Evolutionary conservation across 2,113 vertebrate genomes (phyloP), one percentile per base, ranked within the genome.

Genomic region (Excalfactoria chinensis): DNA sequence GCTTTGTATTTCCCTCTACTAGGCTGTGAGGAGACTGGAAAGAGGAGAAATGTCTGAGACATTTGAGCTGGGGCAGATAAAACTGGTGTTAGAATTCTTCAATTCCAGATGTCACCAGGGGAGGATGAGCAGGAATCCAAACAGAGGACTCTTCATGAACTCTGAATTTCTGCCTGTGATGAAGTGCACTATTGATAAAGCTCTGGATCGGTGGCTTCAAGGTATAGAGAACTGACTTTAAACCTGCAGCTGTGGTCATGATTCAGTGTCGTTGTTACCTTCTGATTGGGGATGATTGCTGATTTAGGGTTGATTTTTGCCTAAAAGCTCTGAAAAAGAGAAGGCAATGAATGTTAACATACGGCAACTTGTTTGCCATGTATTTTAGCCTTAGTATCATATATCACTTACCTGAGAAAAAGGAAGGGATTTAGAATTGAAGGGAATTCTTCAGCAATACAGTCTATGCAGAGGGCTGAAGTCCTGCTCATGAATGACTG

Each of bases 101-200:
- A 98, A 98, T 91, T 98, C 98, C 81, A 93, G 98, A 43, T 98
- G 98, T 86, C 98, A 98, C 72, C 98, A 98, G 93, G 98, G 98
- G 37, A 96, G 98, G 40, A 96, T 97, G 86, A 89, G 95, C 85
- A 97, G 92, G 76, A 93, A 97, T 63, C 85, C 97, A n/a, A 95
- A 86, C 76, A 93, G 96, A 17, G 98, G 98, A 2, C 98, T 99
- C 43, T 98, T 99, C 80, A 98, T 99, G 95, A 99, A 98, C 93
- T 99, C 99, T 0, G 99, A 99, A 89, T 99, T 99, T 74, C 98
- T 99, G 76, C 99, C 99, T 0, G 98, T 99, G 74, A 99, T 99
- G 98, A 99, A 99, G 95, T 99, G 98, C 93, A 98, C 97, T 0
- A 98, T 99, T 3, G 99, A 99, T 77, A 98, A 97, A 7, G 91